Evolutionary conservation across 1,140 invertebrate species (phyloP), one percentile per base, ranked within the genome.

Genomic region (Pseudobourletiella spinata): DNA sequence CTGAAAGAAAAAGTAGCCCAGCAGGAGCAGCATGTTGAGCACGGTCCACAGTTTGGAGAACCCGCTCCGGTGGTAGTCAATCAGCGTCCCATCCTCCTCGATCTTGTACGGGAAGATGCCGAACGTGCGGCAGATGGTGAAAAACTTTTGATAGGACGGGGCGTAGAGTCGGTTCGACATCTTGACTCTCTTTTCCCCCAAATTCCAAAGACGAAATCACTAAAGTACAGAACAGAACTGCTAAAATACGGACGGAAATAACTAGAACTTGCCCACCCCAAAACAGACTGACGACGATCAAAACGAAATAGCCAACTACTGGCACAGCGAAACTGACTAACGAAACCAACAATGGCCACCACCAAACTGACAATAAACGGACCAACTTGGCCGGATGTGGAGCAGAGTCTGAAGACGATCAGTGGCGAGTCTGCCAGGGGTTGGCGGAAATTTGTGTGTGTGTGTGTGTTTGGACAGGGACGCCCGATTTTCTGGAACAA

Each of bases 51-150:
- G 26, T 30, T 64, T 70, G 46, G 59, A 39, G 14, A 60, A 46
- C 16, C 68, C 68, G 24, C 46, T 50, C 6, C 68, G 44, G 43
- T 70, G 68, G 50, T 61, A 65, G 28, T 70, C 68, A 15, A 70
- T 52, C 28, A 70, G 35, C 1, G 68, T 70, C 18, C 68, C 68
- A 55, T 70, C 65, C 29, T 70, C 68, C 43, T 70, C 63, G 42
- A 70, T 61, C 28, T 67, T 54, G 43, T 58, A 70, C 16, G 68
- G 68, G 48, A 67, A 67, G n/a, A 70, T 58, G 1, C 68, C 68
- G 25, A 70, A 63, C 22, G 32, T 56, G 0, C 61, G 56, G 25
- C 52, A 57, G 6, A 67, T 25, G 22, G 59, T 65, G 32, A 70
- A 70, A 58, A 66, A 70, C 26, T 66, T 67, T 43, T 39, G 62